Conservation (phyloP, 2,797 vertebrate species). For the Triplophysa bombifrons region DNA sequence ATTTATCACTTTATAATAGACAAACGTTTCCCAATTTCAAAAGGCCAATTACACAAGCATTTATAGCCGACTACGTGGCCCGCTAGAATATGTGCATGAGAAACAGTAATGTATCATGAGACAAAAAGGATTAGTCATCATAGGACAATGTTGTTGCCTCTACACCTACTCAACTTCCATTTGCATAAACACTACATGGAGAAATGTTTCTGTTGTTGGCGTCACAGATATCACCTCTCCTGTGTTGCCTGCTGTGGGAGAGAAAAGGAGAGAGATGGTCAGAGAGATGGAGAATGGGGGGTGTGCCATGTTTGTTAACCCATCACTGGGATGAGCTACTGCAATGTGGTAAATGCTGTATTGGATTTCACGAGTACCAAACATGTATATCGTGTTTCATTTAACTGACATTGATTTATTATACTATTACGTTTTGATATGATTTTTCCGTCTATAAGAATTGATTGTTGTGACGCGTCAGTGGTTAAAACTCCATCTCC, state of each 20-base stretch:
- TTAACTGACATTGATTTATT: slow-evolving; percentile 12
- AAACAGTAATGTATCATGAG: slow-evolving; percentile 35
- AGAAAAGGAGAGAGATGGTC: slow-evolving; percentile 27
- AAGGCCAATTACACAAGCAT: slow-evolving; percentile 12
- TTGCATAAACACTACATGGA: slow-evolving; percentile 66
- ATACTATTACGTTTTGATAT: not conserved
- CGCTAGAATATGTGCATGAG: slow-evolving; percentile 3
- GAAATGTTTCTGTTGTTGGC: slow-evolving; percentile 54
- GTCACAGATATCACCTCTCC: slow-evolving; percentile 56
- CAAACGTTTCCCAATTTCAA: not conserved
- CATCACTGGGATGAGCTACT: slow-evolving; percentile 14
- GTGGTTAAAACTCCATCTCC: slow-evolving; percentile 7
- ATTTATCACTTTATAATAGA: not conserved
- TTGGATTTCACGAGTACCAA: not conserved
- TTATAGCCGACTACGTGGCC: slow-evolving; percentile 10
- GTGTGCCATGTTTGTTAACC: slow-evolving; percentile 32
- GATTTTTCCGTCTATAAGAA: slow-evolving; percentile 1
- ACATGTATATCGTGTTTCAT: slow-evolving; percentile 5
- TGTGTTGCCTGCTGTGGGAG: slow-evolving; percentile 42
- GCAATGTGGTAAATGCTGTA: not conserved
- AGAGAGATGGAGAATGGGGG: slow-evolving; percentile 34
- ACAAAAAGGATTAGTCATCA: slow-evolving; percentile 56
- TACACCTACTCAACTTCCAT: slow-evolving; percentile 62
- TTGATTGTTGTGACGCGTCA: slow-evolving; percentile 20
- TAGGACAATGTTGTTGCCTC: slow-evolving; percentile 52